Evolutionary conservation across 2,888 invertebrate genomes (phyloP), one percentile per base, ranked within the genome.

Genomic region (Dorcus parallelipipedus): DNA sequence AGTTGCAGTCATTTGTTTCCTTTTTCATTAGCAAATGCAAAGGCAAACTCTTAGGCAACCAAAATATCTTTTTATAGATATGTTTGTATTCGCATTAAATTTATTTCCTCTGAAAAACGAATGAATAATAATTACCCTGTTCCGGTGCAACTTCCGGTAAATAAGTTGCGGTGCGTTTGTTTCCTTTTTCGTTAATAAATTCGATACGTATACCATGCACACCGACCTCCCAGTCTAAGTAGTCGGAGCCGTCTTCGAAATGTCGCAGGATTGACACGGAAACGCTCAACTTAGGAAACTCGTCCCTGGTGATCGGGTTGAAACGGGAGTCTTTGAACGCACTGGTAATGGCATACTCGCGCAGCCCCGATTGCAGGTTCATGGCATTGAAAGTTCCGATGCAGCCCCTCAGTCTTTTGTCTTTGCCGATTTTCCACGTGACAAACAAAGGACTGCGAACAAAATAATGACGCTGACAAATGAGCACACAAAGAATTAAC

Each of bases 321-420:
- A 99, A 99, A 39, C 99, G 89, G 38, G 95, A 95, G 81, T 99
- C 99, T 78, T 96, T 95, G 75, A 98, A 88, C 65, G 99, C 99
- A 82, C 97, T 97, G 66, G 97, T 97, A 71, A 96, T 88, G 54
- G 98, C 96, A 80, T 98, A 98, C 81, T 98, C 97, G 68, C 95
- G 86, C 67, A 98, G 86, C 63, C 97, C 95, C 75, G 90, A 87
- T 77, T 97, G 97, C 73, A 98, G 86, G 78, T 92, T 93, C 89
- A 97, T 93, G 56, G 96, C 93, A 78, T 94, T 95, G 79, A 99
- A 99, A 50, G 99, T 99, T 61, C 99, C 99, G 76, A 99, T 99
- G 81, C 99, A 99, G 52, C 99, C 99, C 65, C 99, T 87, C 62
- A 99, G 85, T 65, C 95, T 88, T 74, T 93, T 90, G 76, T 97